phyloP scores from a whole-genome alignment of 2,888 invertebrate genomes.

The Rambutsinella grinnellia region DNA sequence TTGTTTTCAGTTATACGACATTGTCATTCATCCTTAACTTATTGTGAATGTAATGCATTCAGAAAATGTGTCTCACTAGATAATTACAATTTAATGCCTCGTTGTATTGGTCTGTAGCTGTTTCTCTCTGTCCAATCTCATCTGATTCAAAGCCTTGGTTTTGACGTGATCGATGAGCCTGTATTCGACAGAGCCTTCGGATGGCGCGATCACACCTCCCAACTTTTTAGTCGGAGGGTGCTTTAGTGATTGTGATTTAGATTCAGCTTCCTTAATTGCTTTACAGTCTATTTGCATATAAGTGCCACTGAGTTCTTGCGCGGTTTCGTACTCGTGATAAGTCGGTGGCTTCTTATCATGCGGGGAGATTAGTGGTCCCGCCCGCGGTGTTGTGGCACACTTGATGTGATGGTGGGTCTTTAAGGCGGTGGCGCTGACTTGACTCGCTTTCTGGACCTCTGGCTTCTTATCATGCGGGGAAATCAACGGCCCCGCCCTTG shows the following conservation, averaged over 20 bases:
- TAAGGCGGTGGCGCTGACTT: constrained; percentile 59
- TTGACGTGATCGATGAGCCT: constrained; percentile 65
- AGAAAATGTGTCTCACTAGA: constrained; percentile 2
- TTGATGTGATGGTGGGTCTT: constrained; percentile 56
- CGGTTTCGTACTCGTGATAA: constrained; percentile 53
- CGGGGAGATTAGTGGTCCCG: constrained; percentile 62
- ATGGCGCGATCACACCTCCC: constrained; percentile 8
- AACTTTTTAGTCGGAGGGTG: constrained; percentile 36
- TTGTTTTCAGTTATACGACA: constrained; percentile 1
- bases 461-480: no score
- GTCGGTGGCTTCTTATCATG: constrained; percentile 53
- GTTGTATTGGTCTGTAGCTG: constrained; percentile 51
- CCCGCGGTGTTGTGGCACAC: constrained; percentile 62
- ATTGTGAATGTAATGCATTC: no score
- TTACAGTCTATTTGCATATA: constrained; percentile 65
- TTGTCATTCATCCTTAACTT: no score
- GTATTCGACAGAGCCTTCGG: constrained; percentile 63
- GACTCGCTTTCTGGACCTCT: constrained; percentile 56
- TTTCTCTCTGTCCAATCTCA: constrained; percentile 62
- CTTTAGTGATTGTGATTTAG: constrained; percentile 39
- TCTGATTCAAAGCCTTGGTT: constrained; percentile 65
- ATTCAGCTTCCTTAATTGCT: constrained; percentile 41
- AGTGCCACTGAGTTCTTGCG: constrained; percentile 58
- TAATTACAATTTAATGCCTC: constrained; percentile 6
- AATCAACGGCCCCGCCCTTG: constrained; percentile 59